These are phyloP conservation scores for Colletes gigas DNA, from an alignment of 1,140 invertebrate genomes.

Conservation along the genomic window DNA sequence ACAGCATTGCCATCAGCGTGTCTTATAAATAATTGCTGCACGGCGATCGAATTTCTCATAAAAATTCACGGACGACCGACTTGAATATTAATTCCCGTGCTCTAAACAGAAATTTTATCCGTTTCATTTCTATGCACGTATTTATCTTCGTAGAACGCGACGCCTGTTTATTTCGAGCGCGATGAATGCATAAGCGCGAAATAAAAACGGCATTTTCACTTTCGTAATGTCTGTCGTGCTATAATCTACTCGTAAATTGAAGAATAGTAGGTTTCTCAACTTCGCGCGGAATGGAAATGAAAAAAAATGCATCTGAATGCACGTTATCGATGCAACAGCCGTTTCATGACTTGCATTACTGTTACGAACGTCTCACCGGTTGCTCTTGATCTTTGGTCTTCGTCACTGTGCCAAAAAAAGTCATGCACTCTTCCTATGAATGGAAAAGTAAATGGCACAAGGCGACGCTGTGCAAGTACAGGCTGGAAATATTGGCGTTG, in stretches of 20 bases:
- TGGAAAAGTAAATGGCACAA: constrained; percentile 67
- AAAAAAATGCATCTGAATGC: constrained; percentile 27
- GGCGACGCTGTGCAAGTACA: constrained; percentile 57
- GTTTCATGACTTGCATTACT: neutral
- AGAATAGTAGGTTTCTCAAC: neutral
- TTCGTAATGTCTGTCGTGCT: neutral
- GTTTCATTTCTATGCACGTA: neutral
- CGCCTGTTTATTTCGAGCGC: neutral
- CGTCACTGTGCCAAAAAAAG: constrained; percentile 49
- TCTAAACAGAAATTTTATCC: neutral
- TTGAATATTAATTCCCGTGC: constrained; percentile 2
- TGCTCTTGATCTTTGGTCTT: constrained; percentile 71
- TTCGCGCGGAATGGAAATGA: neutral
- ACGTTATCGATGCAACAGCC: neutral
- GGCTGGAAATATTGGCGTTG: neutral
- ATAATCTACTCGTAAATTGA: neutral
- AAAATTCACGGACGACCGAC: neutral
- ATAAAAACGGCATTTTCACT: neutral
- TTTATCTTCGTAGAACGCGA: neutral
- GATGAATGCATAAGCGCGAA: neutral
- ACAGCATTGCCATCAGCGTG: neutral
- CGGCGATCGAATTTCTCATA: constrained; percentile 4
- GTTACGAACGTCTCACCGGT: constrained; percentile 34
- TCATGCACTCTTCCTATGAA: constrained; percentile 52
- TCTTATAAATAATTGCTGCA: neutral